Conservation (phyloP, 2,888 invertebrate species). For the Rhaphigaster nebulosa region DNA sequence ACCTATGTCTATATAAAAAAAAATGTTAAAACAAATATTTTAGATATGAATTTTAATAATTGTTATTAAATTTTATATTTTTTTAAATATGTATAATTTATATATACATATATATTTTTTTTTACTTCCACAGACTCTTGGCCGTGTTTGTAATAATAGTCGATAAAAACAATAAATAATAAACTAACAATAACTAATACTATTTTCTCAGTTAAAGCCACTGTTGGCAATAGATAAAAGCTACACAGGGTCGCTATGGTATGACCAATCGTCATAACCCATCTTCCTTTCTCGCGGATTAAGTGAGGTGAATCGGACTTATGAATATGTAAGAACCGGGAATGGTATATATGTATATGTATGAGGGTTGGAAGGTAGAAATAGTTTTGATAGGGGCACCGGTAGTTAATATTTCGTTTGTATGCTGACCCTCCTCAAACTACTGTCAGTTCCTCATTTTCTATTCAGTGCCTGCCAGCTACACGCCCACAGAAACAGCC, state of each 20-base stretch:
- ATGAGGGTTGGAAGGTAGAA: constrained; percentile 17
- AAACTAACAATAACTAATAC: too few species aligned
- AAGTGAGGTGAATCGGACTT: constrained; percentile 4
- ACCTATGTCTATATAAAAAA: too few species aligned
- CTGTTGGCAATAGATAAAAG: background rate
- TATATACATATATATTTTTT: too few species aligned
- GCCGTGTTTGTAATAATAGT: too few species aligned
- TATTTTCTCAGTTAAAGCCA: background rate
- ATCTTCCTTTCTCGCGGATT: constrained; percentile 14
- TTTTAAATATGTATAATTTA: too few species aligned
- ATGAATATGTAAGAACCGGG: background rate
- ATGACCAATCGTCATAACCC: constrained; percentile 6
- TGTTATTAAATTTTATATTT: too few species aligned
- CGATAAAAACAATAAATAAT: too few species aligned
- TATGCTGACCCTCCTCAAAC: constrained; percentile 49
- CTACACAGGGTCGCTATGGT: background rate
- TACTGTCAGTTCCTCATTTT: constrained; percentile 34
- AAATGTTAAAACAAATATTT: too few species aligned
- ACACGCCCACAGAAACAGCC: constrained; percentile 18
- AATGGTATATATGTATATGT: constrained; percentile 29
- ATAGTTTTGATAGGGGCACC: constrained; percentile 32
- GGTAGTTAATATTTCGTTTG: constrained; percentile 52
- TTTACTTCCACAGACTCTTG: too few species aligned
- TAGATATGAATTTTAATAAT: too few species aligned
- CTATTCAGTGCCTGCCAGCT: constrained; percentile 30